These are phyloP conservation scores for Lagorchestes hirsutus DNA, from an alignment of 2,797 vertebrate species.

Conservation along the genomic window DNA sequence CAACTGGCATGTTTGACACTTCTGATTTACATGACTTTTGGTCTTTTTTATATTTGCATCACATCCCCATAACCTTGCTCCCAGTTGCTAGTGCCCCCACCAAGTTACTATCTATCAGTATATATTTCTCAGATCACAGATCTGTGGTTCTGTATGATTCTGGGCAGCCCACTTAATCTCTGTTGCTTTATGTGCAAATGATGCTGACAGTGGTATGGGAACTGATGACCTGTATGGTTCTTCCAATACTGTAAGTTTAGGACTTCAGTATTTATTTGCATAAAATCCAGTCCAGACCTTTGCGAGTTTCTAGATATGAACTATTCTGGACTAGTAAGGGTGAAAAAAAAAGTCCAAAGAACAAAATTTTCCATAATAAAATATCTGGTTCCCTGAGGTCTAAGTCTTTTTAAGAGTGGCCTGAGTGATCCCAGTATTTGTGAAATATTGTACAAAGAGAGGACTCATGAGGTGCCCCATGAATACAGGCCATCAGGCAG, in stretches of 20 bases:
- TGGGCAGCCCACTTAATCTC: not conserved
- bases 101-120: not conserved
- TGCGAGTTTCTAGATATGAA: not conserved
- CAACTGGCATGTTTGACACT: not conserved
- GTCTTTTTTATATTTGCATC: not conserved
- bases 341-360: not conserved
- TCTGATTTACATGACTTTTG: not conserved
- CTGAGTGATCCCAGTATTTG: not conserved
- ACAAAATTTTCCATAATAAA: not conserved
- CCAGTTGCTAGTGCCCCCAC: not conserved
- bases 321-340: not conserved
- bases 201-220: not conserved
- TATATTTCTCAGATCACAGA: not conserved
- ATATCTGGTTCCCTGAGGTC: not conserved
- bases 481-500: not conserved
- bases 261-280: not conserved
- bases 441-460: not conserved
- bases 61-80: not conserved
- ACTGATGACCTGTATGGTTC: not conserved
- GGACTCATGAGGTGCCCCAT: not conserved
- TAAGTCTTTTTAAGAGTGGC: not conserved
- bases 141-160: not conserved
- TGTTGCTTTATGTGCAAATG: not conserved
- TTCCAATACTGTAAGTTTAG: not conserved
- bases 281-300: not conserved